Base-by-base conservation (phyloP, 2,797 vertebrate species). In the Anomalospiza imberbis region DNA sequence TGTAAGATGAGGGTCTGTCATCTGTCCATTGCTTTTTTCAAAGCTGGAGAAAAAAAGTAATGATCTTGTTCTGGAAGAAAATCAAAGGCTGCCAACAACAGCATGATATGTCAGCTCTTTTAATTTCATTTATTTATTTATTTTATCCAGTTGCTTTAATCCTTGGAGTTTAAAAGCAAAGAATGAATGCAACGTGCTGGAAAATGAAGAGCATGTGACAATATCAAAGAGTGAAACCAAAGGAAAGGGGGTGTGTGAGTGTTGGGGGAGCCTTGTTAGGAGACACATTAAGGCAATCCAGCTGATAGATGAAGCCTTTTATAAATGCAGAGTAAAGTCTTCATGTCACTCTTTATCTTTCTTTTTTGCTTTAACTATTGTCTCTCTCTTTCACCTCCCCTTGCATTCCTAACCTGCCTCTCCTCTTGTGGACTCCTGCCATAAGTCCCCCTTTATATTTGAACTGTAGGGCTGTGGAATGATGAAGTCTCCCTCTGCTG, bases 131-230 rank as follows among this genome's bases (percentile, higher is more conserved):
- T 97, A 92, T 94, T 95, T 97, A 95, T 97, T 97, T 97, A 95
- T 96, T 96, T 97, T 68, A 93, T 83, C 88, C 78, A 86, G 91
- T 94, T 95, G 97, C 98, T 98, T 98, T 98, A 97, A 98, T 98
- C 98, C 97, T 97, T 95, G 60, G 92, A 98, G 96, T 97, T 98
- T 98, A 97, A 98, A 98, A 97, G 95, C 96, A 96, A 97, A 95
- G 94, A 97, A 97, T 95, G 96, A 98, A 96, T 95, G 94, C 95
- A 97, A 97, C 68, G 88, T 91, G 92, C 84, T 89, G 75, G 93
- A 96, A 98, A 98, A 98, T 97, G 96, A 98, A 97, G 96, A 96
- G 95, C 97, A 97, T 95, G 95, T 97, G 97, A 97, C 95, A 96
- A 84, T 97, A 98, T 98, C 97, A 98, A 98, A 98, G 97, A 90